Conservation (phyloP, 2,888 invertebrate species). For the Lasioglossum zephyrum region DNA sequence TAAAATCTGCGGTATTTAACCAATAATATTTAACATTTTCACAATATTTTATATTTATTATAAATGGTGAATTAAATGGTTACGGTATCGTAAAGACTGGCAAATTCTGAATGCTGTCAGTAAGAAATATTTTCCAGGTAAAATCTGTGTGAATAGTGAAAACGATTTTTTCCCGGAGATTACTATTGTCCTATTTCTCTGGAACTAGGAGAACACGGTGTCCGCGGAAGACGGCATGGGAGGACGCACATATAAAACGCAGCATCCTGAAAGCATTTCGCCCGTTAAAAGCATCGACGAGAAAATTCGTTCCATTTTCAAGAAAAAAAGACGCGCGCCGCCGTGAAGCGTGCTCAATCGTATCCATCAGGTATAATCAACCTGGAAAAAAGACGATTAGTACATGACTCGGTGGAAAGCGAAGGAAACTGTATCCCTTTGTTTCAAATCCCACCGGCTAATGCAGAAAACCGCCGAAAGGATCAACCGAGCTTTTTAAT, state of each 20-base stretch:
- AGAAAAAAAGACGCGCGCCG: constrained; percentile 60
- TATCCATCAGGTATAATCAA: constrained; percentile 67
- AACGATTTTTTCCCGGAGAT: constrained; percentile 33
- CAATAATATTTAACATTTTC: neutral
- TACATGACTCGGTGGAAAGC: constrained; percentile 58
- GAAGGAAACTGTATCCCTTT: constrained; percentile 53
- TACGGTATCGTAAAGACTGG: neutral
- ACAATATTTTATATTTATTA: neutral
- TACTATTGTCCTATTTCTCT: constrained; percentile 50
- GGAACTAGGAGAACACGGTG: constrained; percentile 41
- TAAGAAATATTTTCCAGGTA: neutral
- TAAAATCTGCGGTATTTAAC: neutral
- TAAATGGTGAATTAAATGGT: neutral
- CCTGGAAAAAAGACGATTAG: constrained; percentile 56
- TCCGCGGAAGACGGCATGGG: constrained; percentile 46
- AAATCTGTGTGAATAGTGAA: neutral
- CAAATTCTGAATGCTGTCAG: neutral
- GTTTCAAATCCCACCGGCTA: constrained; percentile 39
- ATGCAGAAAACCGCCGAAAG: constrained; percentile 8
- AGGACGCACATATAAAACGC: constrained; percentile 65
- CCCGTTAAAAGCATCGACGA: constrained; percentile 70
- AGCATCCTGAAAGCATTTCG: constrained; percentile 68
- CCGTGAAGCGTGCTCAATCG: constrained; percentile 64
- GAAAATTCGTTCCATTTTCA: constrained; percentile 69
- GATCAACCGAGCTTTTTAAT: constrained; percentile 3